These are phyloP conservation scores for Pristionchus maxplancki DNA, from an alignment of 2,888 invertebrate genomes.

Conservation along the genomic window DNA sequence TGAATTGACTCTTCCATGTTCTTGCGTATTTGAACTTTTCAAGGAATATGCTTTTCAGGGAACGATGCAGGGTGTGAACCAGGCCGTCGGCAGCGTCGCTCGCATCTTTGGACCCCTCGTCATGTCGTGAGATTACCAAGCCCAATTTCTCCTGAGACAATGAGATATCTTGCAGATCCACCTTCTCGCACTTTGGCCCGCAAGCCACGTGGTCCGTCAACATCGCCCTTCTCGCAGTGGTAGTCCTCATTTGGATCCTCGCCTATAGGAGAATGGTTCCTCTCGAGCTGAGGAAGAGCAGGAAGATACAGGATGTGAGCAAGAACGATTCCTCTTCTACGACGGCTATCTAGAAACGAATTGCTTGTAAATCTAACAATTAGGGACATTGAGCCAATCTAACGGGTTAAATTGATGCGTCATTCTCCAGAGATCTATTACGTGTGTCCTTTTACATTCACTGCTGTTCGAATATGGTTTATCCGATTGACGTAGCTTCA, in stretches of 20 bases:
- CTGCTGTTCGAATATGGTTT: too few species aligned
- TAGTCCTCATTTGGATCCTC: constrained; percentile 57
- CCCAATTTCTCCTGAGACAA: not conserved
- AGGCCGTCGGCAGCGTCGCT: constrained; percentile 63
- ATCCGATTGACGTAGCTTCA: too few species aligned
- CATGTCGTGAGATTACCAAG: constrained; percentile 54
- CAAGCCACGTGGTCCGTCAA: constrained; percentile 63
- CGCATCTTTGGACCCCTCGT: constrained; percentile 63
- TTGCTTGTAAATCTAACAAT: too few species aligned
- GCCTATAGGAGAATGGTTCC: constrained; percentile 34
- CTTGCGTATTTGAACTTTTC: not conserved
- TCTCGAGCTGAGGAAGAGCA: constrained; percentile 1
- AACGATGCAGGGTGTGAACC: constrained; percentile 64
- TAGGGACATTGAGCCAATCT: too few species aligned
- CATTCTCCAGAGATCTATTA: too few species aligned
- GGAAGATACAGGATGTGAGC: not conserved
- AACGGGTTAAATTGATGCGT: too few species aligned
- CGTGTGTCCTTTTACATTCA: too few species aligned
- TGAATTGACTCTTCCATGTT: too few species aligned
- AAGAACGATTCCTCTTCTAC: not conserved
- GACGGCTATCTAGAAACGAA: not conserved
- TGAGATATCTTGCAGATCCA: constrained; percentile 8
- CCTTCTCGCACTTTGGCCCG: constrained; percentile 61
- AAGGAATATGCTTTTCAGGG: constrained; percentile 56
- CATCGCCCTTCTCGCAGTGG: constrained; percentile 57